Base-by-base conservation (phyloP, 2,888 invertebrate genomes). In the Anthophora plumipes region DNA sequence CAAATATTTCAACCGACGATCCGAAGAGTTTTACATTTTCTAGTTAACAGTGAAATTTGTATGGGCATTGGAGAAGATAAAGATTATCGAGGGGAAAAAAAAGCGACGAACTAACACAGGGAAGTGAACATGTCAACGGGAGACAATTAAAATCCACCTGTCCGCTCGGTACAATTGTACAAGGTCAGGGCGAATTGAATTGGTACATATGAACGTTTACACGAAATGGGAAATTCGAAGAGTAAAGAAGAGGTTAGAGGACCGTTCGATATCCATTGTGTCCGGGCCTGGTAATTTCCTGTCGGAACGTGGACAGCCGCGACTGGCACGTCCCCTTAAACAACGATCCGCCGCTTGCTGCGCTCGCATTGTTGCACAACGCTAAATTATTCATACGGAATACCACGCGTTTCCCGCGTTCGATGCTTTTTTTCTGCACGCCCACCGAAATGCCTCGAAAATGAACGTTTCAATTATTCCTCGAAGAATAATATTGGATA, bases 271-370 rank as follows among this genome's bases (percentile, higher is more conserved):
- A 75, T 68, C 60, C 20, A 83, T 80, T 52, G 59, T 39, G 71
- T 14, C 50, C 41, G 25, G 55, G 43, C 52, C 69, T 72, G 52
- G 83, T 73, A 84, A 85, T 85, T 86, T 85, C 84, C 86, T 80
- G 80, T 61, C 50, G 73, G 74, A 57, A 68, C 73, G 46, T 17
- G 71, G 41, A 70, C 64, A 64, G 12, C 41, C n/a, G 50, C 39
- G 64, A 31, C 48, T 63, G 60, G 57, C 57, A 50, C 68, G 64
- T 66, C 54, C 75, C 46, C 48, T 80, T 50, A 61, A 84, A 84
- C 64, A 77, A 68, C 80, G 55, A 72, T 78, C 57, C 31, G 54
- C 59, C 77, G 73, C 60, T 55, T 41, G 52, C 63, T 9, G 72
- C 68, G 37, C 69, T 75, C 64, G 54, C 55, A 54, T 54, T n/a